phyloP scores from a whole-genome alignment of 2,888 invertebrate species.

The Pecten maximus region DNA sequence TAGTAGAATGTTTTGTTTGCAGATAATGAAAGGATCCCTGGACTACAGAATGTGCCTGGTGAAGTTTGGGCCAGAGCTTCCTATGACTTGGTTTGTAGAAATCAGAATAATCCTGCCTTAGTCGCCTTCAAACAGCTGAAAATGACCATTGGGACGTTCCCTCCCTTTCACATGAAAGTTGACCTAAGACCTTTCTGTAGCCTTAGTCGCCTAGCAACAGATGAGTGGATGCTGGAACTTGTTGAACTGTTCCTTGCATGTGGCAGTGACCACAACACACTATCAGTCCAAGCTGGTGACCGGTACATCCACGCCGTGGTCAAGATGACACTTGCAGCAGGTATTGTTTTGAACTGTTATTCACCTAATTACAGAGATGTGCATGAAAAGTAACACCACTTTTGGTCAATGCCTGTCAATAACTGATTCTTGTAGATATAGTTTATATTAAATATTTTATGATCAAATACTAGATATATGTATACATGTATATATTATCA shows the following conservation, averaged over 20 bases:
- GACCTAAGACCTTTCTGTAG: conserved; percentile 63
- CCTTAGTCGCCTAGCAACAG: conserved; percentile 49
- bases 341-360: conserved; percentile 47
- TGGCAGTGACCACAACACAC: conserved; percentile 62
- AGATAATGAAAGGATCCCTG: conserved; percentile 38
- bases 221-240: conserved; percentile 56
- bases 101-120: conserved; percentile 56
- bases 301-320: conserved; percentile 70
- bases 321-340: conserved; percentile 62
- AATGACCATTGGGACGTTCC: neutral
- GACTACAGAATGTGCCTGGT: conserved; percentile 53
- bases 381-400: too few species aligned
- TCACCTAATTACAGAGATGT: neutral
- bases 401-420: too few species aligned
- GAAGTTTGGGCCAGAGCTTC: conserved; percentile 64
- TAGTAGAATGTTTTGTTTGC: neutral
- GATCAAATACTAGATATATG: too few species aligned
- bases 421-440: too few species aligned
- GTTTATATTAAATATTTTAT: too few species aligned
- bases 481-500: too few species aligned
- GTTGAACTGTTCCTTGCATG: conserved; percentile 59
- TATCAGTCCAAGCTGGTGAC: conserved; percentile 64
- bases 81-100: conserved; percentile 60
- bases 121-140: conserved; percentile 58
- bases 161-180: conserved; percentile 26